Evolutionary conservation across 2,113 vertebrate genomes (phyloP).

Genomic region (Scophthalmus maximus): DNA sequence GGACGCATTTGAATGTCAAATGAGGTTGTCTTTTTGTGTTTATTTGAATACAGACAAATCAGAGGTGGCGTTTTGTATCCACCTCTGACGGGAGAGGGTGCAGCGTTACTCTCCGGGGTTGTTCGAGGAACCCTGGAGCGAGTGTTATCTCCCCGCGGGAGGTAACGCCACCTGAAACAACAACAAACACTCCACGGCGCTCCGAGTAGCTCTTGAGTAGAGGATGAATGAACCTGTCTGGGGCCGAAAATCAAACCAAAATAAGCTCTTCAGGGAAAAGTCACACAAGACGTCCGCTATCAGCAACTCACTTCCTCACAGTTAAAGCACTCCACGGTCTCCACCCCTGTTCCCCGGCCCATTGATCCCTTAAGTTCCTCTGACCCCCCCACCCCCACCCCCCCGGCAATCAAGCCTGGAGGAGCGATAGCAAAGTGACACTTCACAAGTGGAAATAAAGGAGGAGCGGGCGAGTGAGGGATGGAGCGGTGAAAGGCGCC

Average conservation of each 20-base stretch:
- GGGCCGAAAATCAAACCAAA: conserved; percentile 28
- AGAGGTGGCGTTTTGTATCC: conserved; percentile 45
- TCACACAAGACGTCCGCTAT: not conserved
- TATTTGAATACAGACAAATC: conserved; percentile 77
- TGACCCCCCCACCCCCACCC: too few species aligned
- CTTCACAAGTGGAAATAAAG: conserved; percentile 67
- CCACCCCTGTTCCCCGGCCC: conserved; percentile 23
- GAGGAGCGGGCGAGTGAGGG: conserved; percentile 60
- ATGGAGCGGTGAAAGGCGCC: conserved; percentile 56
- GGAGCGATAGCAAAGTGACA: conserved; percentile 76
- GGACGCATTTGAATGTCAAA: conserved; percentile 76
- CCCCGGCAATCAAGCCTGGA: conserved; percentile 51
- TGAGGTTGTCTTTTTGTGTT: conserved; percentile 57
- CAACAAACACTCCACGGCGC: not conserved
- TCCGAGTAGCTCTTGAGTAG: not conserved
- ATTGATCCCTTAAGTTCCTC: conserved; percentile 68
- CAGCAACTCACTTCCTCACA: not conserved
- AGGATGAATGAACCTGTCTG: conserved; percentile 21
- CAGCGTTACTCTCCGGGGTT: conserved; percentile 33
- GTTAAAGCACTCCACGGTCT: conserved; percentile 7
- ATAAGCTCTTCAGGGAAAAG: not conserved
- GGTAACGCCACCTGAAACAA: conserved; percentile 42
- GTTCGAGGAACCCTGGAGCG: conserved; percentile 35
- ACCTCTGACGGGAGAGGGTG: conserved; percentile 31
- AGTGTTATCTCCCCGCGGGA: conserved; percentile 40